These are phyloP conservation scores for Gastrophryne carolinensis DNA, from an alignment of 2,797 vertebrate genomes.

Conservation along the genomic window DNA sequence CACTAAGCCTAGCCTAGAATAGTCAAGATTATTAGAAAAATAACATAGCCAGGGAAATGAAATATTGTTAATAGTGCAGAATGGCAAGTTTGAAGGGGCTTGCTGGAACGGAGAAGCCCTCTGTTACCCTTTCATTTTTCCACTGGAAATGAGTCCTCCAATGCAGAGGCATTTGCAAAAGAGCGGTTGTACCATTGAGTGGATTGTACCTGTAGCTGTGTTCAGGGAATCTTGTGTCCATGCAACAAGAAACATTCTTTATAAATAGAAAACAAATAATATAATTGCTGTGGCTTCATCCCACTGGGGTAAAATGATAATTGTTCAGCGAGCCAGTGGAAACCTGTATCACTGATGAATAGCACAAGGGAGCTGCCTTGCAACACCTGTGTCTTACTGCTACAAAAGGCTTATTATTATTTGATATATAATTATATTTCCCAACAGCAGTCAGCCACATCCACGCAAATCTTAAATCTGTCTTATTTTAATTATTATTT, in stretches of 20 bases:
- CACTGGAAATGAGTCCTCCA: no score
- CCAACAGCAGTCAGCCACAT: not conserved
- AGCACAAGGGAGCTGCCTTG: slow-evolving; percentile 1
- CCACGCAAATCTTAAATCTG: not conserved
- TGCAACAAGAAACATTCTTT: not conserved
- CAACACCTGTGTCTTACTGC: slow-evolving; percentile 1
- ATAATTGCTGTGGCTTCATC: not conserved
- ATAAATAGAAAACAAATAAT: not conserved
- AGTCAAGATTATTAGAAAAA: no score
- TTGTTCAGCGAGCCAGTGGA: not conserved
- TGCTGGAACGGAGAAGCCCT: no score
- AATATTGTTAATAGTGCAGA: no score
- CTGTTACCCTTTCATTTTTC: no score
- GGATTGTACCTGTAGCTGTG: no score
- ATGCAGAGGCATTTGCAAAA: no score
- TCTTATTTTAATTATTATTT: no score
- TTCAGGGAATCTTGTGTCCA: not conserved
- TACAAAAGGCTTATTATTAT: not conserved
- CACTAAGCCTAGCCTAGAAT: no score
- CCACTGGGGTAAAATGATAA: not conserved
- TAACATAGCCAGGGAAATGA: no score
- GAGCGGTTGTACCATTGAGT: no score
- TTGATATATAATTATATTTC: not conserved
- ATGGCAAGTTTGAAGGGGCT: no score
- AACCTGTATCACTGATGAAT: not conserved